Conservation (phyloP, 92 coral and sea anemone species). For the Chrysogorgia sp. region DNA sequence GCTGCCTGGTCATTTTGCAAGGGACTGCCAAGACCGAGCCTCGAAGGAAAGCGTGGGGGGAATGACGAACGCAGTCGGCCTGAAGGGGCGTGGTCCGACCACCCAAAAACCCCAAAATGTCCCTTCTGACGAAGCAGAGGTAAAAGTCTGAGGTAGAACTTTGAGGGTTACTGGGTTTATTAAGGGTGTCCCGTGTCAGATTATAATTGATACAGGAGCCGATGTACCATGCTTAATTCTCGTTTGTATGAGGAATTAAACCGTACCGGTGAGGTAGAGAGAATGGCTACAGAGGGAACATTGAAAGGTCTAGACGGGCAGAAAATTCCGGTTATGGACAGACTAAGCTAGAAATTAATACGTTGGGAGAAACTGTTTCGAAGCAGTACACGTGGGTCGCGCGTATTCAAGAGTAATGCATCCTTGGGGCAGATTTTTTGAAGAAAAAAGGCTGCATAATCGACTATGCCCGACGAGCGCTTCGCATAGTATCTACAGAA, state of each 20-base stretch:
- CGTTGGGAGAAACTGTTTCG: constrained; percentile 5
- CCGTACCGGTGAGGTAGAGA: constrained; percentile 29
- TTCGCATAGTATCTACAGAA: constrained; percentile 8
- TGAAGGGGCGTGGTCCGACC: constrained; percentile 1
- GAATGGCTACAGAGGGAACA: not conserved
- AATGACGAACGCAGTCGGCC: constrained; percentile 13
- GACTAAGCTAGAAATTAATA: not conserved
- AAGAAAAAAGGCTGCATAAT: constrained; percentile 34
- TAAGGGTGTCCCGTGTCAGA: constrained; percentile 9
- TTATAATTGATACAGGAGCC: constrained; percentile 41
- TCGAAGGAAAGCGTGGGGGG: not conserved
- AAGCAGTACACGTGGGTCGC: constrained; percentile 28
- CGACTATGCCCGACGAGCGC: constrained; percentile 7
- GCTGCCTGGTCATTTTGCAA: constrained; percentile 26
- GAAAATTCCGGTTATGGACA: constrained; percentile 39
- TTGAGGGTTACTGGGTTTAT: constrained; percentile 5
- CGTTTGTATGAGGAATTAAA: constrained; percentile 3
- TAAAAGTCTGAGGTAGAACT: constrained; percentile 1
- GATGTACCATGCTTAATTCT: constrained; percentile 27
- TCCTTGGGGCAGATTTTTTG: constrained; percentile 46
- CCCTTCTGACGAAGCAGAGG: not conserved
- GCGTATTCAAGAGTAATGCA: constrained; percentile 36
- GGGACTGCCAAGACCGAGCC: constrained; percentile 15
- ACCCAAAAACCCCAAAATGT: not conserved
- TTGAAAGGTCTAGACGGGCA: constrained; percentile 37